Evolutionary conservation across 1,140 invertebrate genomes (phyloP), one percentile per base, ranked within the genome.

Genomic region (Zaprionus capensis): DNA sequence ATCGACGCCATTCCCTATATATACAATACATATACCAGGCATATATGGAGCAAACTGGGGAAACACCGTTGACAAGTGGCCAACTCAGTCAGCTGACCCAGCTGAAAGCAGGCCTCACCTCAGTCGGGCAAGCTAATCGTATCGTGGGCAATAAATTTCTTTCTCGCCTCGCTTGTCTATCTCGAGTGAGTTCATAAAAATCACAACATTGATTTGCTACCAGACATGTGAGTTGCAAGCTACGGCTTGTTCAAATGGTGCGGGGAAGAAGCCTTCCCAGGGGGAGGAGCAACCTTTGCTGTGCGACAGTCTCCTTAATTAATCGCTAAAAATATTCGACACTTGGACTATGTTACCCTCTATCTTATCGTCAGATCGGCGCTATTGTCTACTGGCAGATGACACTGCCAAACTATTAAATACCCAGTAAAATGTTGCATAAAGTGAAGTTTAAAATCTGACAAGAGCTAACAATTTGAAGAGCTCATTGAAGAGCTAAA

Each of bases 171-270:
- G 46, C 31, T 31, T 22, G 12, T 31, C 64, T 38, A 70, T 87
- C 73, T 87, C 51, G 26, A 82, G 83, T 82, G 84, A 78, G 73
- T 36, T 75, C 28, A 72, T 87, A 87, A 87, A 87, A 87, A 87
- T 87, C 83, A 80, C 73, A 69, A 61, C 80, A 72, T 63, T 79
- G 71, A 79, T 81, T 82, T 72, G 65, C 36, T 3, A 38, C 36
- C 41, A 70, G 59, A 70, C 41, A 71, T 34, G 31, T 34, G 31
- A 34, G 31, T 31, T 31, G 28, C 28, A 28, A 28, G 26, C 26
- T 1, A 28, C 26, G 1, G 28, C 0, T 9, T 11, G 31, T 31
- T 31, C 0, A 9, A 11, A n/a, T n/a, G 31, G 9, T 11, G 31
- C 9, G 9, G 9, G 31, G 31, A 11, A 11, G 9, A 34, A 34